These are phyloP conservation scores for Drosophila nikananu DNA, from an alignment of 1,140 invertebrate genomes.

Conservation along the genomic window DNA sequence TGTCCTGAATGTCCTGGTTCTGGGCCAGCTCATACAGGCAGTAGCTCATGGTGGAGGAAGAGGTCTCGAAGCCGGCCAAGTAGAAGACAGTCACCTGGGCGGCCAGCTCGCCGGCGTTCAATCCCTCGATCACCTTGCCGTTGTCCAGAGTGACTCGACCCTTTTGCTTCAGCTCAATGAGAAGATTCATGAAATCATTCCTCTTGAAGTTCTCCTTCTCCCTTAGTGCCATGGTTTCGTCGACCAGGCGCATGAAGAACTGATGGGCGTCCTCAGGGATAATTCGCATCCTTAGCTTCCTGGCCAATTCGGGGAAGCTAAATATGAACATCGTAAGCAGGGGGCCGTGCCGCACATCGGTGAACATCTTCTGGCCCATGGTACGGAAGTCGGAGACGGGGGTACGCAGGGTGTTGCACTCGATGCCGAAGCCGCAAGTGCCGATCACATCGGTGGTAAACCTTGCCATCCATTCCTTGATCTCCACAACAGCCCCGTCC, in stretches of 20 bases:
- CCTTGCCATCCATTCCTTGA: slow-evolving; percentile 87
- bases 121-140: slow-evolving; percentile 55
- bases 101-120: slow-evolving; percentile 72
- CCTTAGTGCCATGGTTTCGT: slow-evolving; percentile 86
- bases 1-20: slow-evolving; percentile 86
- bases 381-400: slow-evolving; percentile 85
- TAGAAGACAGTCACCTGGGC: slow-evolving; percentile 88
- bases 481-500: slow-evolving; percentile 85
- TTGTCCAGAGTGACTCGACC: slow-evolving; percentile 53
- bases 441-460: slow-evolving; percentile 88
- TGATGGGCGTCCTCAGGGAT: slow-evolving; percentile 83
- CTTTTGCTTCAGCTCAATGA: slow-evolving; percentile 86
- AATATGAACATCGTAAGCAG: slow-evolving; percentile 43
- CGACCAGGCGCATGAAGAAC: slow-evolving; percentile 86
- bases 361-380: slow-evolving; percentile 65
- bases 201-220: slow-evolving; percentile 85
- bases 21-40: slow-evolving; percentile 86
- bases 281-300: slow-evolving; percentile 45
- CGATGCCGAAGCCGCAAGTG: slow-evolving; percentile 86
- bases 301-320: slow-evolving; percentile 62
- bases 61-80: slow-evolving; percentile 88
- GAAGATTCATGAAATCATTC: slow-evolving; percentile 87
- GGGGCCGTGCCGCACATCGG: slow-evolving; percentile 40
- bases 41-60: slow-evolving; percentile 85
- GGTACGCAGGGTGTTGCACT: slow-evolving; percentile 85